These are phyloP conservation scores for Diaperis boleti DNA, from an alignment of 2,888 invertebrate genomes.

Conservation along the genomic window DNA sequence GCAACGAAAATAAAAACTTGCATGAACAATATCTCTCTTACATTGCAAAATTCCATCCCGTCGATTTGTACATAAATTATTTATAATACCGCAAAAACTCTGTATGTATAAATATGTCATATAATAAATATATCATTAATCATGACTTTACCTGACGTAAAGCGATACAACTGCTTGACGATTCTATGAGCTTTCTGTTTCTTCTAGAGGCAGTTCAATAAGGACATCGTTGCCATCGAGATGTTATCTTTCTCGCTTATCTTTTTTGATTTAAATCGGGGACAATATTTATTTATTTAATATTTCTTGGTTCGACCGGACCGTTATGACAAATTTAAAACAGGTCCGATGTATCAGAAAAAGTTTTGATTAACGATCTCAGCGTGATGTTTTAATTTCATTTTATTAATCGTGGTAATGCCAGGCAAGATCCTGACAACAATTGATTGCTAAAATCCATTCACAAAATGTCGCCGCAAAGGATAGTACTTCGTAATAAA, in stretches of 20 bases:
- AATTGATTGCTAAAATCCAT: slow-evolving; percentile 35
- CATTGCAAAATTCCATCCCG: slow-evolving; percentile 47
- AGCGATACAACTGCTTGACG: slow-evolving; percentile 12
- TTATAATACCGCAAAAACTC: slow-evolving; percentile 47
- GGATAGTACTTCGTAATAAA: slow-evolving; percentile 20
- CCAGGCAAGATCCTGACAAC: slow-evolving; percentile 22
- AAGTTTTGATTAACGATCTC: slow-evolving; percentile 16
- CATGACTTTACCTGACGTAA: slow-evolving; percentile 42
- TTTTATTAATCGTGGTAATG: slow-evolving; percentile 14
- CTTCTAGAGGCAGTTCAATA: slow-evolving; percentile 17
- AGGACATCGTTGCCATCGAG: slow-evolving; percentile 7
- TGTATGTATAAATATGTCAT: slow-evolving; percentile 52
- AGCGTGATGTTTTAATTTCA: slow-evolving; percentile 32
- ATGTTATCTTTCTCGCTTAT: slow-evolving; percentile 12
- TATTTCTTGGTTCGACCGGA: slow-evolving; percentile 13
- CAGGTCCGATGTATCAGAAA: slow-evolving; percentile 22
- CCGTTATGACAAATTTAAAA: slow-evolving; percentile 31
- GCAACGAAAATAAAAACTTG: slow-evolving; percentile 45
- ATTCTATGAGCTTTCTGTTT: slow-evolving; percentile 29
- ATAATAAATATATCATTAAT: slow-evolving; percentile 53
- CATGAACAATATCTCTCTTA: slow-evolving; percentile 43
- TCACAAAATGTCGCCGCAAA: slow-evolving; percentile 17
- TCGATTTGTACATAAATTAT: slow-evolving; percentile 50
- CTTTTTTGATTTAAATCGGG: slow-evolving; percentile 10
- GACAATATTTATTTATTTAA: slow-evolving; percentile 22